Percentiles rank a stretch among this genome's conserved stretches.
Evolutionary conservation across 1,140 invertebrate genomes (phyloP).

Genomic region (Dendroctonus ponderosae): DNA sequence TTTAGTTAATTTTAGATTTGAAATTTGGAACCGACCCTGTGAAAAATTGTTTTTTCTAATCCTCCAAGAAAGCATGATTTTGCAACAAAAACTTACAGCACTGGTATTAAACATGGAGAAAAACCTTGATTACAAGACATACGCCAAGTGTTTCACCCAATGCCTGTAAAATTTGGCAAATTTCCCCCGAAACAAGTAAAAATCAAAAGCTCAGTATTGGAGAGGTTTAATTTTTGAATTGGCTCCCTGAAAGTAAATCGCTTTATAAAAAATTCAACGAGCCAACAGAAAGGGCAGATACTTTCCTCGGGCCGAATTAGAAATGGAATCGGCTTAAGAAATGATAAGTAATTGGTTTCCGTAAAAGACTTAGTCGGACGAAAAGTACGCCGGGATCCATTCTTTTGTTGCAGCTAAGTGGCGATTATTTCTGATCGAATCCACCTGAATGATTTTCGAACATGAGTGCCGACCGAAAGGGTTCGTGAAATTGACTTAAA

Average conservation of each 20-base stretch:
- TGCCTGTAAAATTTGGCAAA: not conserved
- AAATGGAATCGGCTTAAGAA: conserved; percentile 26
- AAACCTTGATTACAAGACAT: too few species aligned
- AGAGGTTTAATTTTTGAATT: conserved; percentile 7
- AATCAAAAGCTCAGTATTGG: not conserved
- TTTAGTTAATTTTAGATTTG: too few species aligned
- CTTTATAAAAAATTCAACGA: conserved; percentile 17
- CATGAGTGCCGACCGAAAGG: not conserved
- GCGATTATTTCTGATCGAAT: conserved; percentile 38
- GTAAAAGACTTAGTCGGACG: conserved; percentile 23
- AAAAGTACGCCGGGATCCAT: conserved; percentile 13
- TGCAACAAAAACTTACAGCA: too few species aligned
- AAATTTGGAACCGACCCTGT: too few species aligned
- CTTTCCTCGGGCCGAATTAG: conserved; percentile 23
- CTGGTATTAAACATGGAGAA: too few species aligned
- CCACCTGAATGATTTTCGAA: conserved; percentile 27
- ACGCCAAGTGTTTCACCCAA: too few species aligned
- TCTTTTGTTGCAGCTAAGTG: conserved; percentile 31
- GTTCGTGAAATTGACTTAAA: not conserved
- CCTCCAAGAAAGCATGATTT: too few species aligned
- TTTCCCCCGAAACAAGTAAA: not conserved
- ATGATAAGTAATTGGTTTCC: conserved; percentile 31
- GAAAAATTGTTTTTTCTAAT: too few species aligned
- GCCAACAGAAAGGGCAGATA: conserved; percentile 4
- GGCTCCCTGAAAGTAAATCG: conserved; percentile 4